Base-by-base conservation (phyloP, 2,113 vertebrate genomes). In the Sinocyclocheilus anophthalmus region DNA sequence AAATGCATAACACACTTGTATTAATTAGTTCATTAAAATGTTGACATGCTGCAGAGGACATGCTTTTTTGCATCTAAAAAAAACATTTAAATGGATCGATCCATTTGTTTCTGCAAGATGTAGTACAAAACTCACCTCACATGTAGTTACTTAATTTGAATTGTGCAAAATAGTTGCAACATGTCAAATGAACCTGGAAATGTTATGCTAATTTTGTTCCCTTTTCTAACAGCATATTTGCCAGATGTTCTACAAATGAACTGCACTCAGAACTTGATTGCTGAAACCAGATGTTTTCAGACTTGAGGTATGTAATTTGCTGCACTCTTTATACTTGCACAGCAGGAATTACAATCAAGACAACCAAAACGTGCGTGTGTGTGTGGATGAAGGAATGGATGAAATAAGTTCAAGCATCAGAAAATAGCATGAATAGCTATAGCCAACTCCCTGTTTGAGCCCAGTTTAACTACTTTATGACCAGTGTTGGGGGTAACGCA, bases 221-320 rank as follows among this genome's bases (percentile, higher is more conserved):
- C 16, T 72, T 72, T 57, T 55, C 50, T 77, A 77, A 26, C 22
- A 33, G 24, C 12, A 1, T 5, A 57, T 37, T 1, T 37, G 4
- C 22, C 77, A 42, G 77, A 61, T 24, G 55, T 61, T 61, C 11
- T 42, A 80, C 33, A 24, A 57, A 80, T 80, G 33, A 80, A 80
- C 20, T 24, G 33, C 12, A 24, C 24, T 42, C 37, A 63, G 37
- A 9, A 20, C 37, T 16, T 57, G 3, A 59, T 37, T 57, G 18
- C 4, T 33, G 50, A 33, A 78, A 37, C 18, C 11, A 76, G 45
- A 53, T 53, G 1, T 76, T 55, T 59, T 61, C 30, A 24, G 9
- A 42, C 22, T 42, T 13, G 33, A 63, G 22, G 11, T 80, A 63
- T 10, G 57, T 42, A 10, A 9, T 42, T 42, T 80, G 12, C 30